Percentiles rank a stretch among this genome's conserved stretches.
Conservation (phyloP, 2,113 vertebrate species). For the Tinamus guttatus region DNA sequence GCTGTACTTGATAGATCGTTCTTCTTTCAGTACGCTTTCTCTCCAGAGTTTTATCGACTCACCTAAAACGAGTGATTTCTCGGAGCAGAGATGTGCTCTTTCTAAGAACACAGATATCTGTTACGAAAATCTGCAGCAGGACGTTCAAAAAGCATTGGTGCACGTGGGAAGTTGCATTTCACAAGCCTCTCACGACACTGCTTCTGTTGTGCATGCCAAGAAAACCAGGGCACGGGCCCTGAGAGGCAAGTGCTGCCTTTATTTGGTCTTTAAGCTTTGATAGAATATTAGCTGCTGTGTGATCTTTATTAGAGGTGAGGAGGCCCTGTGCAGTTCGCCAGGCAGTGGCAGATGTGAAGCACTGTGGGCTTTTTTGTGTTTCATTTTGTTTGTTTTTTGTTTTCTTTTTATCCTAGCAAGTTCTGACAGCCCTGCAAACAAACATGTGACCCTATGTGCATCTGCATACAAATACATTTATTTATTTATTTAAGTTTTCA, state of each 20-base stretch:
- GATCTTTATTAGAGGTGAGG: not conserved
- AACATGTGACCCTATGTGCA: not conserved
- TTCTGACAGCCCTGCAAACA: not conserved
- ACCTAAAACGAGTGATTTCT: not conserved
- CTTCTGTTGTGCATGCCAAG: not conserved
- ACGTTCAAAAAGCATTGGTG: not conserved
- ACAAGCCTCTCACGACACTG: slow-evolving; percentile 8
- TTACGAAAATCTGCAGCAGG: not conserved
- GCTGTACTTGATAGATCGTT: not conserved
- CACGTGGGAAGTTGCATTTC: slow-evolving; percentile 1
- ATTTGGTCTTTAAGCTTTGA: not conserved
- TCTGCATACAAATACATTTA: not conserved
- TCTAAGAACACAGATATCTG: slow-evolving; percentile 31
- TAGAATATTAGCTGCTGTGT: not conserved
- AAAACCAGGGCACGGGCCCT: not conserved
- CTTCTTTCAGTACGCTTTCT: not conserved
- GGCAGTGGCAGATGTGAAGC: not conserved
- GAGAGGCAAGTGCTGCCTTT: not conserved
- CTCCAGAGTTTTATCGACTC: not conserved
- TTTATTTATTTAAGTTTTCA: not conserved
- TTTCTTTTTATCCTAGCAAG: not conserved
- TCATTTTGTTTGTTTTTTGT: not conserved
- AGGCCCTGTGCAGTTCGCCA: not conserved
- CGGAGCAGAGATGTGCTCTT: not conserved
- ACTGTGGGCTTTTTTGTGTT: not conserved